Evolutionary conservation across 2,113 vertebrate species (phyloP).

Genomic region (Epinephelus moara): DNA sequence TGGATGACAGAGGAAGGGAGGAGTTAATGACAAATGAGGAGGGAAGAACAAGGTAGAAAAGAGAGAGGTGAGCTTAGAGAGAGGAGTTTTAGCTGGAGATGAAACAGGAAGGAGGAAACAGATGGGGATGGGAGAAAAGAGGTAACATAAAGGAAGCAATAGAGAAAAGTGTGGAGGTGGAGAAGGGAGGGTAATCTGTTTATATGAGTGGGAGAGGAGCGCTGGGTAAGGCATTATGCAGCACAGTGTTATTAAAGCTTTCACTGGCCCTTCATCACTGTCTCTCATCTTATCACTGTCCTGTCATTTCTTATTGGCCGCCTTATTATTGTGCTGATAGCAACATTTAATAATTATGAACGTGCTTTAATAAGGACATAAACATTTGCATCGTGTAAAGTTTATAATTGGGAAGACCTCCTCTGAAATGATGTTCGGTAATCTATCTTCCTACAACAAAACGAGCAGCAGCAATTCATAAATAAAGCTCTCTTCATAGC

Average conservation of each 20-base stretch:
- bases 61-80: not conserved
- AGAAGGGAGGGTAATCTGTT: constrained; percentile 54
- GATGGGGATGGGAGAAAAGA: constrained; percentile 30
- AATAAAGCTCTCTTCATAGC: constrained; percentile 38
- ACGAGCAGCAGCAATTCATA: constrained; percentile 24
- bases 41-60: not conserved
- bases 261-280: constrained; percentile 28
- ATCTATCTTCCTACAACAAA: constrained; percentile 16
- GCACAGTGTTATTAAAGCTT: constrained; percentile 53
- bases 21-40: constrained; percentile 25
- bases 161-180: constrained; percentile 42
- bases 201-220: constrained; percentile 20
- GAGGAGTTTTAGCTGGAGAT: constrained; percentile 3
- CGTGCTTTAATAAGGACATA: not conserved
- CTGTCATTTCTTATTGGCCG: constrained; percentile 26
- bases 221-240: constrained; percentile 33
- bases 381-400: constrained; percentile 4
- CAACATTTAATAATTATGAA: constrained; percentile 18
- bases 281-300: constrained; percentile 28
- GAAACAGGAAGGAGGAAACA: constrained; percentile 27
- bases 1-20: constrained; percentile 2
- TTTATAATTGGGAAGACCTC: not conserved
- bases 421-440: not conserved
- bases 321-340: constrained; percentile 17
- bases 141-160: constrained; percentile 26